Evolutionary conservation across 2,888 invertebrate species (phyloP).

Genomic region (Drosophila anomelani): DNA sequence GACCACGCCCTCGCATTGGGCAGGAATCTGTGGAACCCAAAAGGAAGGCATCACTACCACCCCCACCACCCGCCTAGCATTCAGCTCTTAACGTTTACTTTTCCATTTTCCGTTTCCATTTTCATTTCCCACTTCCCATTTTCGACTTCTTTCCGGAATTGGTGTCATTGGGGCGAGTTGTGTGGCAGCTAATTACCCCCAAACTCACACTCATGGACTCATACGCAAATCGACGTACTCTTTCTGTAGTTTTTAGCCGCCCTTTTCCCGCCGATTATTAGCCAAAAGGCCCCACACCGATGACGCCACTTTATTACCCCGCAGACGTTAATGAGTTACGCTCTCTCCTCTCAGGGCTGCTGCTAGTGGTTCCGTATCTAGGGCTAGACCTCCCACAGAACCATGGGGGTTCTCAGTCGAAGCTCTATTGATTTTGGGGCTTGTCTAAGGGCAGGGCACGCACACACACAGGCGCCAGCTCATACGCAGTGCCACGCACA

Average conservation of each 20-base stretch:
- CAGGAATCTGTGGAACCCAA: conserved; percentile 20
- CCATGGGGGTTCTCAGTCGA: neutral
- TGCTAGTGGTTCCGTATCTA: conserved; percentile 6
- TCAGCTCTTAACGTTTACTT: conserved; percentile 32
- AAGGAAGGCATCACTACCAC: neutral
- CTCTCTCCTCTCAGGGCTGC: conserved; percentile 10
- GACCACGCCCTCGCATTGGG: conserved; percentile 28
- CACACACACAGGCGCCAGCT: conserved; percentile 12
- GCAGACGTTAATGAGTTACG: conserved; percentile 51
- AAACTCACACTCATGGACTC: conserved; percentile 1
- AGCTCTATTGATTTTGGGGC: conserved; percentile 47
- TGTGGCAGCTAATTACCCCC: conserved; percentile 72
- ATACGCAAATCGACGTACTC: conserved; percentile 27
- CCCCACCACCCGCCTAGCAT: conserved; percentile 37
- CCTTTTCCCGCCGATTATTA: conserved; percentile 15
- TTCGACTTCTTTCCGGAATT: conserved; percentile 64
- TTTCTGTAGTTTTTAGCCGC: conserved; percentile 17
- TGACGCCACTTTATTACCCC: conserved; percentile 56
- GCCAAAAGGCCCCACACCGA: conserved; percentile 12
- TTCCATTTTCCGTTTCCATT: conserved; percentile 38
- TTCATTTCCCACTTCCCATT: conserved; percentile 14
- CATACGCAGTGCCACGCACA: conserved; percentile 15
- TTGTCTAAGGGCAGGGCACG: conserved; percentile 35
- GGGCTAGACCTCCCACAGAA: conserved; percentile 10
- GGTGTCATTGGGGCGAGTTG: conserved; percentile 82